A percentile compares a stretch with the other conserved stretches of the same genome.
Conservation (phyloP, 2,113 vertebrate species). For the Lepisosteus osseus region DNA sequence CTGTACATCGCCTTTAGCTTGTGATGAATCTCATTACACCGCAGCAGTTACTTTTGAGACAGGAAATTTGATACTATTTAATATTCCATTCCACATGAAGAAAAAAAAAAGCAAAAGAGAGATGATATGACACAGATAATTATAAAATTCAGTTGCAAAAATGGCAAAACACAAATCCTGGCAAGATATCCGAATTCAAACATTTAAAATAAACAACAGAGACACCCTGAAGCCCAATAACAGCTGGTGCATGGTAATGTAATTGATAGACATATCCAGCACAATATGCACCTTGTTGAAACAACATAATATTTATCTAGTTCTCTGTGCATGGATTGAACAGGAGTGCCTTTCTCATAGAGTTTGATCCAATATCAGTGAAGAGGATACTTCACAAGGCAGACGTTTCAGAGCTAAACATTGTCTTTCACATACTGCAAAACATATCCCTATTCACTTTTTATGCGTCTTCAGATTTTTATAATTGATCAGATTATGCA, state of each 20-base stretch:
- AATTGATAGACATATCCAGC: neutral
- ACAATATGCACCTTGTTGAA: slow-evolving; percentile 6
- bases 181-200: neutral
- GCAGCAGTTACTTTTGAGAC: too few relatives aligned
- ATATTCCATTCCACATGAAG: too few relatives aligned
- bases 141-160: neutral
- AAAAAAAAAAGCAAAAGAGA: neutral
- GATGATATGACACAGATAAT: neutral
- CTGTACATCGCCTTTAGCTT: too few relatives aligned
- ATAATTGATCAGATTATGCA: neutral
- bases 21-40: too few relatives aligned
- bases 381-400: slow-evolving; percentile 10
- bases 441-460: neutral
- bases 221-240: neutral
- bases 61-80: too few relatives aligned
- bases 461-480: too few relatives aligned
- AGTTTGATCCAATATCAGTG: neutral
- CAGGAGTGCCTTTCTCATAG: too few relatives aligned
- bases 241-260: neutral
- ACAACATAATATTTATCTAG: slow-evolving; percentile 1
- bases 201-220: neutral
- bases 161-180: neutral
- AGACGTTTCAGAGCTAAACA: slow-evolving; percentile 14
- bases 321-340: too few relatives aligned
- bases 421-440: neutral